Percentiles rank a stretch among this genome's conserved stretches.
Conservation (phyloP, 2,888 invertebrate genomes). For the Andrena bucephala region DNA sequence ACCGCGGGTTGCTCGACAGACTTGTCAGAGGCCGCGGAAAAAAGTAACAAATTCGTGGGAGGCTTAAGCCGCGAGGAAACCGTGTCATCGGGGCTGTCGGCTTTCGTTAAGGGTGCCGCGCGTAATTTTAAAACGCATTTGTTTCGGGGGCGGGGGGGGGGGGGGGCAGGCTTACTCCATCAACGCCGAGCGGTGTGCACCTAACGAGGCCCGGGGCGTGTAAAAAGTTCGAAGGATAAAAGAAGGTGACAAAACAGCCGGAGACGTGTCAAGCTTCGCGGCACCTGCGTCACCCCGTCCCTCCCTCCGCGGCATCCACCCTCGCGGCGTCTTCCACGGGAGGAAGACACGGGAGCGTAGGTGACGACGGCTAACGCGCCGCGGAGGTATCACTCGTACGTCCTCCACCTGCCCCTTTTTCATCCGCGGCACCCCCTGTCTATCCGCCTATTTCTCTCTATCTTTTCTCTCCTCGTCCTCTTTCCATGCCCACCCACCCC, state of each 20-base stretch:
- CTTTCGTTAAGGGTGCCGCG: slow-evolving; percentile 20
- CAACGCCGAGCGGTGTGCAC: slow-evolving; percentile 65
- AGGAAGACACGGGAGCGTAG: slow-evolving; percentile 18
- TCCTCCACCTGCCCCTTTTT: slow-evolving; percentile 27
- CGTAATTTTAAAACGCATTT: slow-evolving; percentile 70
- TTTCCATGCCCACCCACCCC: slow-evolving; percentile 20
- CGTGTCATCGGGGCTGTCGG: slow-evolving; percentile 26
- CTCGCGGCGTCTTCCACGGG: slow-evolving; percentile 9
- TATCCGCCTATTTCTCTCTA: slow-evolving; percentile 49
- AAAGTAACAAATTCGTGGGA: slow-evolving; percentile 14
- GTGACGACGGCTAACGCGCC: slow-evolving; percentile 54
- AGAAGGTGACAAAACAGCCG: slow-evolving; percentile 75
- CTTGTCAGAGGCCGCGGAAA: neutral
- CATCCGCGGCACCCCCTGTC: slow-evolving; percentile 32
- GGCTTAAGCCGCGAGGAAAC: neutral
- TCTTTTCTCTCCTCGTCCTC: slow-evolving; percentile 51
- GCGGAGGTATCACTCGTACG: slow-evolving; percentile 4
- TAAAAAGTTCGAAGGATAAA: slow-evolving; percentile 73
- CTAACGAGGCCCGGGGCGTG: slow-evolving; percentile 68
- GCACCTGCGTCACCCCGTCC: slow-evolving; percentile 75
- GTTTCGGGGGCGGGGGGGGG: slow-evolving; percentile 18
- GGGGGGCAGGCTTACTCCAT: slow-evolving; percentile 69
- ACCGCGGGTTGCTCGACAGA: neutral
- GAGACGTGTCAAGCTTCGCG: slow-evolving; percentile 79
- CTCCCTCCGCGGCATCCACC: neutral